Conservation (phyloP, 2,888 invertebrate genomes). For the Drosophila engyochracea region DNA sequence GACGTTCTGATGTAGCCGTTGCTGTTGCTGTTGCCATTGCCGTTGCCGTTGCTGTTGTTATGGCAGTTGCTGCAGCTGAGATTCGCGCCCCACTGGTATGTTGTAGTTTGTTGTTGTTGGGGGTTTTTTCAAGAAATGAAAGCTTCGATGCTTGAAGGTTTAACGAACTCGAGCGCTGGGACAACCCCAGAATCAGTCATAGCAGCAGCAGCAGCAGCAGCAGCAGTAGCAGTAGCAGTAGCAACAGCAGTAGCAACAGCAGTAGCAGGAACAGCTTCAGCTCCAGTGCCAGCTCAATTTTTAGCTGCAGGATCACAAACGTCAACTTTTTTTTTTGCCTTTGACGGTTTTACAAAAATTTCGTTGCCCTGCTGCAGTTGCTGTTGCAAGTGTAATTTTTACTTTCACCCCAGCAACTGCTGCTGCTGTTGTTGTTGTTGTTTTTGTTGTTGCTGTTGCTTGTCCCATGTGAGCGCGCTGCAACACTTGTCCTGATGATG, state of each 20-base stretch:
- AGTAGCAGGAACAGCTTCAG: slow-evolving; percentile 10
- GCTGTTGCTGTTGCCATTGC: neutral
- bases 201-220: neutral
- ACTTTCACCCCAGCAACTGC: slow-evolving; percentile 71
- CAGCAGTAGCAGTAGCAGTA: neutral
- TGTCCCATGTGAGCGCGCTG: slow-evolving; percentile 57
- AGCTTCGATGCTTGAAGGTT: slow-evolving; percentile 77
- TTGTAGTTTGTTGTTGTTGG: slow-evolving; percentile 51
- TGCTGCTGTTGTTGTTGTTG: slow-evolving; percentile 7
- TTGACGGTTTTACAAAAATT: slow-evolving; percentile 22
- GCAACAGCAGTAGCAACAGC: neutral
- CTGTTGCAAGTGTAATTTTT: slow-evolving; percentile 69
- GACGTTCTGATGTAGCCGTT: slow-evolving; percentile 4
- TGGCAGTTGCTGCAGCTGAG: slow-evolving; percentile 26
- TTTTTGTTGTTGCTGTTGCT: slow-evolving; percentile 16
- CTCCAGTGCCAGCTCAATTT: slow-evolving; percentile 38
- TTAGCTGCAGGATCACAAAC: slow-evolving; percentile 66
- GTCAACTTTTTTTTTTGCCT: slow-evolving; percentile 43
- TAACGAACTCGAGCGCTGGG: slow-evolving; percentile 64
- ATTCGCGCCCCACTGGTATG: slow-evolving; percentile 61
- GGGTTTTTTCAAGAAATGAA: slow-evolving; percentile 67
- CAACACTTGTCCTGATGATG: slow-evolving; percentile 77
- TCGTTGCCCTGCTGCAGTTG: slow-evolving; percentile 19
- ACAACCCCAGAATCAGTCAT: slow-evolving; percentile 25
- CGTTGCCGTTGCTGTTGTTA: neutral